Evolutionary conservation across 2,797 vertebrate species (phyloP).

Genomic region (Florisuga fusca): DNA sequence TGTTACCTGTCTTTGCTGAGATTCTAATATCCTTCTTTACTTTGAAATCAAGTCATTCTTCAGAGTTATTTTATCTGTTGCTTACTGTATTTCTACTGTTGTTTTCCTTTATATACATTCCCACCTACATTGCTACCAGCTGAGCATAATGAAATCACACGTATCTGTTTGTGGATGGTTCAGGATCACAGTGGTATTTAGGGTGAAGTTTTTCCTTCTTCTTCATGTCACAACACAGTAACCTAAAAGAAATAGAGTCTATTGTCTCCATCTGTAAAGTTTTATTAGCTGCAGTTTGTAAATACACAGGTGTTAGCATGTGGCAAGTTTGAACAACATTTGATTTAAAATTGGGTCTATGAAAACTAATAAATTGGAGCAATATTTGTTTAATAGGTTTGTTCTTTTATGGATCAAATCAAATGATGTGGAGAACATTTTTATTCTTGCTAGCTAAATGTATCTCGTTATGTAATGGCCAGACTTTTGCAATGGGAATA

Average conservation of each 20-base stretch:
- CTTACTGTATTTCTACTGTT: not conserved
- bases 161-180: not conserved
- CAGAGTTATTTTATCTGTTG: not conserved
- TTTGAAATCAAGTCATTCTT: not conserved
- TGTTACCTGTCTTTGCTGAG: not conserved
- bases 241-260: not conserved
- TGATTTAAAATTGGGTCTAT: slow-evolving; percentile 21
- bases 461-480: not conserved
- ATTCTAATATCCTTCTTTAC: not conserved
- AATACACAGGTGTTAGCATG: not conserved
- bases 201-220: not conserved
- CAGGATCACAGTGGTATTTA: not conserved
- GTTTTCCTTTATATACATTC: not conserved
- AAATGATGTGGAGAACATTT: not conserved
- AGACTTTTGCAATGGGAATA: not conserved
- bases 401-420: slow-evolving; percentile 4
- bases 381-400: not conserved
- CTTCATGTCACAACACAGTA: not conserved
- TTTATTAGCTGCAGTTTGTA: not conserved
- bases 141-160: not conserved
- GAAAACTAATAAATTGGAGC: not conserved
- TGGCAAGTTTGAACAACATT: not conserved
- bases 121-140: not conserved
- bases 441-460: not conserved
- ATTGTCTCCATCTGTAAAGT: not conserved